These are phyloP conservation scores for Pterocles orientalis DNA, from an alignment of 2,113 vertebrate genomes.

Conservation along the genomic window DNA sequence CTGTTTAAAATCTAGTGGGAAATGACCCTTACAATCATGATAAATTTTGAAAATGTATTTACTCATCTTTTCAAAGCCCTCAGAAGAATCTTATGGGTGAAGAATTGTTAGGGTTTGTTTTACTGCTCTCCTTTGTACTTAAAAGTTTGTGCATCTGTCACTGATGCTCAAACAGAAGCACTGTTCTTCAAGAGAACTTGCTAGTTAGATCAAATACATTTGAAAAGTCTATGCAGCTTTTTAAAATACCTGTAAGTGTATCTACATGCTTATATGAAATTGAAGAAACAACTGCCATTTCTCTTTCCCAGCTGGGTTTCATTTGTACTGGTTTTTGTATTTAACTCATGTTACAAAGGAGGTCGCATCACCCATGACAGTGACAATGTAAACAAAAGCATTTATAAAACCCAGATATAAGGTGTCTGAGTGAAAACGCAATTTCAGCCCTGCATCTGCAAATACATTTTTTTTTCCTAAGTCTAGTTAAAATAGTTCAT, in stretches of 20 bases:
- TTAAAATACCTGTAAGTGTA: background rate
- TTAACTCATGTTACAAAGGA: conserved; percentile 22
- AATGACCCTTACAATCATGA: background rate
- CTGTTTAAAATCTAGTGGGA: background rate
- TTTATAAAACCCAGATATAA: conserved; percentile 19
- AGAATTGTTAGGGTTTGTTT: background rate
- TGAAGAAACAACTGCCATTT: background rate
- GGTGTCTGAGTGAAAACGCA: conserved; percentile 1
- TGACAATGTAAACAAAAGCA: background rate
- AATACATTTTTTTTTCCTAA: background rate
- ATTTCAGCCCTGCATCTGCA: background rate
- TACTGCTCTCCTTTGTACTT: background rate
- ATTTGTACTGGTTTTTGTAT: conserved; percentile 24
- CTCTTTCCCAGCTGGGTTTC: conserved; percentile 11
- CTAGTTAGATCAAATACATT: background rate
- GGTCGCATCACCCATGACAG: background rate
- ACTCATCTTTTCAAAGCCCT: background rate
- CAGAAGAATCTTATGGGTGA: background rate
- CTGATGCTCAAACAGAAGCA: conserved; percentile 2
- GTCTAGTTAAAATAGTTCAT: background rate
- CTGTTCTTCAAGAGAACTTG: background rate
- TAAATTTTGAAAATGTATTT: background rate
- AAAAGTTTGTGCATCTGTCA: background rate
- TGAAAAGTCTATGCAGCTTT: background rate
- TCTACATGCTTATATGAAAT: background rate